Evolutionary conservation across 2,113 vertebrate genomes (phyloP), one percentile per base, ranked within the genome.

Genomic region (Siniperca chuatsi): DNA sequence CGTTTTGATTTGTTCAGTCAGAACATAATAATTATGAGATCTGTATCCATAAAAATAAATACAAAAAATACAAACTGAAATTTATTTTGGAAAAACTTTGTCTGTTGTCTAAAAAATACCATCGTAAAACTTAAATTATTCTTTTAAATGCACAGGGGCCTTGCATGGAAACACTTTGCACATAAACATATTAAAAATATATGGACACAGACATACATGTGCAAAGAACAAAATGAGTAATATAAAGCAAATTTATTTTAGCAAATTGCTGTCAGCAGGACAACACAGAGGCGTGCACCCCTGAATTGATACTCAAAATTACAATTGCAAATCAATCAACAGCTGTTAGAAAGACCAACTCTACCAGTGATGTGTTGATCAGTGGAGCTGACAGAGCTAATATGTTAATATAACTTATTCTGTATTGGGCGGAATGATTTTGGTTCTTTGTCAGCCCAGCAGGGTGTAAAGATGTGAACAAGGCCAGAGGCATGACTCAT

Each of bases 361-460:
- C 8, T 7, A 3, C 65, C 35, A 54, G 44, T 2, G 23, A 15
- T 8, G 33, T 20, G 60, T 33, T 46, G 20, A 64, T 54, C 54
- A 42, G n/a, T 42, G 42, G 20, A 20, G n/a, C 75, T 57, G 78
- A 69, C 33, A 40, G 50, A 52, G 10, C 7, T 57, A 18, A 7
- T 42, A n/a, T 75, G 79, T 52, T 23, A 2, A 37, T 42, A 2
- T 52, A 44, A 65, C 50, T 35, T 29, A 37, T 25, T 13, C 13
- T 48, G 40, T 20, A 52, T 13, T 33, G n/a, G 35, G 5, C 20
- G 11, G 8, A 33, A 21, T 55, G 23, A 25, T 46, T 52, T 33
- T 16, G 58, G 33, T 6, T 35, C 23, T 57, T 20, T 80, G 76
- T 87, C 44, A 54, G 58, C 61, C 16, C 68, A 52, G 78, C 46